phyloP scores from a whole-genome alignment of 2,888 invertebrate species.

The Metacarcinus magister region DNA sequence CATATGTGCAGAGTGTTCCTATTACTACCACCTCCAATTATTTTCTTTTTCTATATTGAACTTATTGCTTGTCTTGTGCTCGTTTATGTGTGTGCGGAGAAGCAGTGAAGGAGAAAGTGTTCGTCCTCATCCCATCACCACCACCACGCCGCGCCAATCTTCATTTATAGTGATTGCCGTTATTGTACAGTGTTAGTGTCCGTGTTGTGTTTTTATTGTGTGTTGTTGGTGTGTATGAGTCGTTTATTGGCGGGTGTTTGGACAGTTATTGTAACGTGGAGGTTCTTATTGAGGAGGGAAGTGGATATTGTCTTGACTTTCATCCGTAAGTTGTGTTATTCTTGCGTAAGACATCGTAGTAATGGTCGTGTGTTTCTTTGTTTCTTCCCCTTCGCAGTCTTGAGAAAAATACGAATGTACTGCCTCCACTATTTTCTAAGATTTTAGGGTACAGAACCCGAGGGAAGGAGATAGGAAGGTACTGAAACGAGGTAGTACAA shows the following conservation, averaged over 20 bases:
- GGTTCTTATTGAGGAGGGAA: neutral
- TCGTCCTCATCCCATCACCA: neutral
- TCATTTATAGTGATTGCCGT: neutral
- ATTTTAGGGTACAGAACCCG: too few species aligned
- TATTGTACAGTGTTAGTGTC: neutral
- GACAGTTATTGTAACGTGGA: neutral
- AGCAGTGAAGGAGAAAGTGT: neutral
- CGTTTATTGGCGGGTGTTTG: neutral
- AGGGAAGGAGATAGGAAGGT: neutral
- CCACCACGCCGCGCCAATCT: neutral
- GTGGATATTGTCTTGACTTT: neutral
- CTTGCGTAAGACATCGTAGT: neutral
- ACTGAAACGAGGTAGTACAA: neutral
- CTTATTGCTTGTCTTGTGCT: neutral
- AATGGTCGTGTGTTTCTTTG: too few species aligned
- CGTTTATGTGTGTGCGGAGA: neutral
- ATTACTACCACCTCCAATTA: neutral
- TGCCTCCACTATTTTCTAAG: too few species aligned
- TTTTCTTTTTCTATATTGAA: neutral
- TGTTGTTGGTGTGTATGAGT: neutral
- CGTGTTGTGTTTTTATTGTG: neutral
- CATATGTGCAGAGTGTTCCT: neutral
- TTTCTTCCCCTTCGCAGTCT: too few species aligned
- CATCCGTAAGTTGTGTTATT: neutral
- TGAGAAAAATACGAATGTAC: too few species aligned